Conservation (phyloP, 2,888 invertebrate genomes). For the Ischnura elegans region DNA sequence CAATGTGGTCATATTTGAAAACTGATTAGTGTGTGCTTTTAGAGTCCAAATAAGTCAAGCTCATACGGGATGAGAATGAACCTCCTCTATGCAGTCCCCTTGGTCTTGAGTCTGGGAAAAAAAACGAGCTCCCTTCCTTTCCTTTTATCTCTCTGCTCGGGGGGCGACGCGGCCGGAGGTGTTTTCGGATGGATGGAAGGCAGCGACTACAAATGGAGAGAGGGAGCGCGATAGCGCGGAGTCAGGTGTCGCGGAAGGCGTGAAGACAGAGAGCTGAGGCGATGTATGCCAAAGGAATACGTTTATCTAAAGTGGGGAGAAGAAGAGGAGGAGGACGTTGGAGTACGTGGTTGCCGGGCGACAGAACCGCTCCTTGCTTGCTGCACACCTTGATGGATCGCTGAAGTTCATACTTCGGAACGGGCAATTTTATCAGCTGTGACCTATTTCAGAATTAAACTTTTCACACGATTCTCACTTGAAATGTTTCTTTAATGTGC, state of each 20-base stretch:
- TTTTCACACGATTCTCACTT: no score
- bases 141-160: not conserved
- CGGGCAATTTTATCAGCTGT: no score
- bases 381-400: not conserved
- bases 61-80: no score
- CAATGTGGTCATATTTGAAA: no score
- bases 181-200: not conserved
- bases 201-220: not conserved
- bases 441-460: no score
- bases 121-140: not conserved
- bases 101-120: no score
- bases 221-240: not conserved
- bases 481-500: no score
- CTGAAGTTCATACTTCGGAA: no score
- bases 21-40: no score
- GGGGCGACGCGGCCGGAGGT: not conserved
- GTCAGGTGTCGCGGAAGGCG: not conserved
- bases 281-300: not conserved
- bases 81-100: no score
- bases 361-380: not conserved
- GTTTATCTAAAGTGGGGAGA: not conserved
- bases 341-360: not conserved
- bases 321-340: no score
- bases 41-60: no score
- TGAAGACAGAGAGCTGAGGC: not conserved